Evolutionary conservation across 2,888 invertebrate species (phyloP), one percentile per base, ranked within the genome.

Genomic region (Andrena bicolor): DNA sequence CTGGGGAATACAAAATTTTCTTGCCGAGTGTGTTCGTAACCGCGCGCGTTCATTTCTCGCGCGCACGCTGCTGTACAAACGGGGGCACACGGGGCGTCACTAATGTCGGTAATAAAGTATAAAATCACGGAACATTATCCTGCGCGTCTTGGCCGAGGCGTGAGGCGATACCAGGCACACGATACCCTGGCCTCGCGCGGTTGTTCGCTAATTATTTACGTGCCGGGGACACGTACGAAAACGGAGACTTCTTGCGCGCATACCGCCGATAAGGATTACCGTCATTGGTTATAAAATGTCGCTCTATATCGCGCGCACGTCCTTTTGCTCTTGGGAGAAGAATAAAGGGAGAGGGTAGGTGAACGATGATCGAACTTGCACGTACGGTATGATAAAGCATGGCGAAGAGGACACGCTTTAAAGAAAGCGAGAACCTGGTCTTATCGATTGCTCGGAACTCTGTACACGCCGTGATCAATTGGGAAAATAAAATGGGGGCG

Each of bases 201-300:
- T n/a, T 16, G 0, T 48, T 23, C 35, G 58, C 3, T 16, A 13
- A 51, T 51, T 49, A 53, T 80, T 80, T 80, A 63, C 49, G 51
- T 7, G 35, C n/a, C 23, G 28, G 8, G 7, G 49, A 16, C 80
- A 80, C 80, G 80, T 63, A 68, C 66, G 35, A 20, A 20, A 77
- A 66, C 3, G 10, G 10, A 74, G 58, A 65, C 60, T 20, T 41
- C 1, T 35, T 35, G 23, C 4, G 23, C 10, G n/a, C 26, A 10
- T 10, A 58, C 56, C 20, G 20, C 10, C 20, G 61, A 71, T 65
- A 61, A 10, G 35, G 28, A 48, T 35, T 23, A 61, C 28, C 65
- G 30, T 53, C 30, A 51, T 35, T 48, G 61, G 61, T 66, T 53
- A 75, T 66, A 77, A 77, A 73, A 73, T 26, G 26, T 49, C 49